Evolutionary conservation across 2,888 invertebrate genomes (phyloP), one percentile per base, ranked within the genome.

Genomic region (Sturmia bella): DNA sequence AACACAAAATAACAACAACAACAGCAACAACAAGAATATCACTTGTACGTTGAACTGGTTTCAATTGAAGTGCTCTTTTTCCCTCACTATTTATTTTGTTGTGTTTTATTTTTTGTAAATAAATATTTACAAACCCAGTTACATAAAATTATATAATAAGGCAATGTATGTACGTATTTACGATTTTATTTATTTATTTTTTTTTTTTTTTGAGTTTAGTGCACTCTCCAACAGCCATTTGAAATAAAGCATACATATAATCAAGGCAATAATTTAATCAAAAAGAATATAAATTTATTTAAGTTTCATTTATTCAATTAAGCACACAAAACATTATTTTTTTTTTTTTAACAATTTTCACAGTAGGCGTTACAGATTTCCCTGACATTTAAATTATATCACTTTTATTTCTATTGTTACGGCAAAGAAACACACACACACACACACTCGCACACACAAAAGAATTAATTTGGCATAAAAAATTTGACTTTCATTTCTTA

Each of bases 341-440:
- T 39, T 54, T 32, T 19, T 73, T 41, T 39, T 24, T 39, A 61
- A 41, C 24, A 45, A 59, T 50, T 69, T 77, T 54, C 64, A 69
- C 27, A 64, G 74, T 78, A 64, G 74, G 66, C 78, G 82, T 74
- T 52, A 41, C 39, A 63, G 59, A 54, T 78, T 78, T 78, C 78
- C 77, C 59, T 78, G 82, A 82, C 82, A 82, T 82, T 78, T 78
- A 59, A 73, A 77, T 72, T 56, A 68, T 68, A 3, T 39, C 45
- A 59, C 32, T 70, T 52, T 61, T 43, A n/a, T n/a, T 50, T 21
- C n/a, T 63, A 17, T 69, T 63, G 45, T 43, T 70, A 12, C 19
- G n/a, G 11, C 3, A 37, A 32, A 17, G n/a, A 39, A 66, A 70
- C n/a, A n/a, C n/a, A n/a, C n/a, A n/a, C n/a, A n/a, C n/a, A n/a